phyloP scores from a whole-genome alignment of 2,113 vertebrate species.

The Boulengeromyrus knoepffleri region DNA sequence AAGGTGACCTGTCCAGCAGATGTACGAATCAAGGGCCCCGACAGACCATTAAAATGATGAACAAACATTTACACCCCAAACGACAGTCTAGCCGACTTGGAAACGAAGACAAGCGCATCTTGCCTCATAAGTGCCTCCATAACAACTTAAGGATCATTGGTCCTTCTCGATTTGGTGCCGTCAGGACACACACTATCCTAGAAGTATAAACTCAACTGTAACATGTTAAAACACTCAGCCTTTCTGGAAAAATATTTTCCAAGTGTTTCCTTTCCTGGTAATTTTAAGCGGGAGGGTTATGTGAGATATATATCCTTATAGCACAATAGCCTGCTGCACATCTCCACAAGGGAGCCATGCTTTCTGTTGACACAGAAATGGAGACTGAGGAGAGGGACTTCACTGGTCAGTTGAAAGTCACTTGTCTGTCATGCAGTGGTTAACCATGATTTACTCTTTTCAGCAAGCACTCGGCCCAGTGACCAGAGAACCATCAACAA shows the following conservation, averaged over 20 bases:
- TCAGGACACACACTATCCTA: background rate
- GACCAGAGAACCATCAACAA: background rate
- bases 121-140: background rate
- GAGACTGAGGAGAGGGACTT: background rate
- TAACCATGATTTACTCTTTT: background rate
- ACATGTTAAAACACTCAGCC: background rate
- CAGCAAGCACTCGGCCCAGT: background rate
- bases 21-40: background rate
- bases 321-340: background rate
- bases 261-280: background rate
- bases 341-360: background rate
- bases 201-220: background rate
- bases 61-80: constrained; percentile 1
- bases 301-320: background rate
- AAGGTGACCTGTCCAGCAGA: background rate
- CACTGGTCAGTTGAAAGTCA: background rate
- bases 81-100: background rate
- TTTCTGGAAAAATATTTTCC: background rate
- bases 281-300: background rate
- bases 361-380: background rate
- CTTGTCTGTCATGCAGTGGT: background rate
- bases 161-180: background rate
- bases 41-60: background rate
- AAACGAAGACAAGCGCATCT: background rate
- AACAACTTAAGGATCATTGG: background rate